Percentiles rank a stretch among this genome's conserved stretches.
phyloP scores from a whole-genome alignment of 1,140 invertebrate genomes.

The Brachionus rotundiformis region DNA sequence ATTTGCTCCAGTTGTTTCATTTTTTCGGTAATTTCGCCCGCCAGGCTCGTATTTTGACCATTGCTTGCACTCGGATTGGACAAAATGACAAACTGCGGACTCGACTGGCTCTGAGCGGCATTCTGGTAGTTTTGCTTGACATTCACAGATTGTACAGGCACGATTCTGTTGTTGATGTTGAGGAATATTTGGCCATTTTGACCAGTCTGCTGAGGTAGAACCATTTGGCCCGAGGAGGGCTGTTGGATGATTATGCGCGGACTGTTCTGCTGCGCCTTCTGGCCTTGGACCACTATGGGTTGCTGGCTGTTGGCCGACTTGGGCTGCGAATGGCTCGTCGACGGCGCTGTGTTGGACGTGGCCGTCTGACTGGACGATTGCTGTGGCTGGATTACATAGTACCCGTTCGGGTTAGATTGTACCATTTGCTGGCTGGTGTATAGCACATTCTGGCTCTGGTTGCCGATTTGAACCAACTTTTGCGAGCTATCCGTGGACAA shows the following conservation, averaged over 20 bases:
- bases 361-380: not conserved
- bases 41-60: not conserved
- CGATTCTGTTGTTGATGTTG: conserved; percentile 42
- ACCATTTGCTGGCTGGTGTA: not conserved
- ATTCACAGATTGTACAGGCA: conserved; percentile 43
- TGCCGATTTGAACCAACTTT: conserved; percentile 11
- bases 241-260: conserved; percentile 18
- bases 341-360: not conserved
- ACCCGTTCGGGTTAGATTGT: not conserved
- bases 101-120: not conserved
- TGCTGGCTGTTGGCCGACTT: not conserved
- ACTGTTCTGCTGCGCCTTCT: not conserved
- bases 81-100: not conserved
- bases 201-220: not conserved
- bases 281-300: not conserved
- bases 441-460: not conserved
- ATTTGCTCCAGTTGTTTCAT: conserved; percentile 51
- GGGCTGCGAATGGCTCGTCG: not conserved
- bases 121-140: not conserved
- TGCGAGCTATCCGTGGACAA: not conserved
- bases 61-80: not conserved
- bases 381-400: conserved; percentile 19
- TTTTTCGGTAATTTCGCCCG: conserved; percentile 34
- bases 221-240: not conserved
- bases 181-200: conserved; percentile 37